A percentile compares a stretch with the other conserved stretches of the same genome.
Evolutionary conservation across 2,113 vertebrate species (phyloP).

Genomic region (Ptilorrhoa leucosticta): DNA sequence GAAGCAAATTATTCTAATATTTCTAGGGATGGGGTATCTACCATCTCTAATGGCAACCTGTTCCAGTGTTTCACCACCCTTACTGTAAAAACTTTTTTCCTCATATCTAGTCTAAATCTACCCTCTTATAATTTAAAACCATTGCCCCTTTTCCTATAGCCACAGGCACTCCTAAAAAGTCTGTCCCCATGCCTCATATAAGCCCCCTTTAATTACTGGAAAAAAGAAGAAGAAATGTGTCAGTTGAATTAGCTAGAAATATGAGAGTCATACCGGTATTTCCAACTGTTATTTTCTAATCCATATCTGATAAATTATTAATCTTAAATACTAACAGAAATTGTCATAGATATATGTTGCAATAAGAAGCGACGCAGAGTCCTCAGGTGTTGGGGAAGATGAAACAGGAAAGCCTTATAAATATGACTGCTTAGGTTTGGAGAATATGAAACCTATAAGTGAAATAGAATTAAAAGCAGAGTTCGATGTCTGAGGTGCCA

Average conservation of each 20-base stretch:
- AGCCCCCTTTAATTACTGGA: neutral
- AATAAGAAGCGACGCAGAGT: too few species aligned
- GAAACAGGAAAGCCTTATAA: too few species aligned
- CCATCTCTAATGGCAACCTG: neutral
- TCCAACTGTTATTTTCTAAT: neutral
- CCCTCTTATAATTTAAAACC: neutral
- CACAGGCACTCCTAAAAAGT: neutral
- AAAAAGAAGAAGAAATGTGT: neutral
- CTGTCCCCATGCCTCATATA: neutral
- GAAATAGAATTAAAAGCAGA: too few species aligned
- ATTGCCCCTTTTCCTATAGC: neutral
- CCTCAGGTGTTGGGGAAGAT: too few species aligned
- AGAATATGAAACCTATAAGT: too few species aligned
- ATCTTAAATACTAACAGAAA: neutral
- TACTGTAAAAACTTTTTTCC: neutral
- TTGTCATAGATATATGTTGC: too few species aligned
- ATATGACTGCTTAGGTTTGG: too few species aligned
- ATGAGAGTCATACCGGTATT: neutral
- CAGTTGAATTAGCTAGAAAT: neutral
- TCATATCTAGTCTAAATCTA: neutral
- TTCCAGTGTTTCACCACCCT: neutral
- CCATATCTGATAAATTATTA: neutral
- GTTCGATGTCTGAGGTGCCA: too few species aligned
- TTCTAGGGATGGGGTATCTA: too few species aligned
- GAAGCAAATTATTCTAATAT: too few species aligned